Base-by-base conservation (phyloP, 2,888 invertebrate genomes). In the Siphonodentalium dalli region DNA sequence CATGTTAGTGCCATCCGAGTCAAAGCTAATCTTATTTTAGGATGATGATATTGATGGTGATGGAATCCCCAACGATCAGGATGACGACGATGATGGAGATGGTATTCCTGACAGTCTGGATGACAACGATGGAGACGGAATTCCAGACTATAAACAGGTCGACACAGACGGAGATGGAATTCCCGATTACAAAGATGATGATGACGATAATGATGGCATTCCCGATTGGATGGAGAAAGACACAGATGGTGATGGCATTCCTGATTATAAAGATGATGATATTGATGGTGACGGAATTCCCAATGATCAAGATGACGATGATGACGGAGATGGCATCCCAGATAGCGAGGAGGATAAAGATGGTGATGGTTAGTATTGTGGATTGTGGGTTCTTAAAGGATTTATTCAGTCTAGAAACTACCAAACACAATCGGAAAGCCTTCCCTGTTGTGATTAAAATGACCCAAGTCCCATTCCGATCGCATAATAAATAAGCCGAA, bases 1-100 rank as follows among this genome's bases (percentile, higher is more conserved):
- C n/a, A n/a, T n/a, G n/a, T n/a, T n/a, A n/a, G n/a, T n/a, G n/a
- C n/a, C n/a, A n/a, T n/a, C n/a, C n/a, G n/a, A n/a, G n/a, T n/a
- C n/a, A n/a, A n/a, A n/a, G n/a, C n/a, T n/a, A n/a, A n/a, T n/a
- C n/a, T n/a, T n/a, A n/a, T n/a, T n/a, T 27, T 27, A 46, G 7
- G 77, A 78, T 43, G 49, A 54, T 9, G 76, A 77, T 59, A 67
- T 66, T 13, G 74, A 77, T 59, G 72, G 70, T 11, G 72, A 76
- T 59, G 75, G 76, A 11, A 72, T 75, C 6, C 69, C 68, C 11
- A 69, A 75, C 45, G 34, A 66, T 29, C 15, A 51, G 15, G 65
- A 75, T 37, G 61, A 66, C 27, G 74, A 75, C 50, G 55, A 65
- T 35, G 73, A 75, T 51, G 66, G 68, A 18, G 71, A 73, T 58